Evolutionary conservation across 2,888 invertebrate species (phyloP).

Genomic region (Ophion ventricosus): DNA sequence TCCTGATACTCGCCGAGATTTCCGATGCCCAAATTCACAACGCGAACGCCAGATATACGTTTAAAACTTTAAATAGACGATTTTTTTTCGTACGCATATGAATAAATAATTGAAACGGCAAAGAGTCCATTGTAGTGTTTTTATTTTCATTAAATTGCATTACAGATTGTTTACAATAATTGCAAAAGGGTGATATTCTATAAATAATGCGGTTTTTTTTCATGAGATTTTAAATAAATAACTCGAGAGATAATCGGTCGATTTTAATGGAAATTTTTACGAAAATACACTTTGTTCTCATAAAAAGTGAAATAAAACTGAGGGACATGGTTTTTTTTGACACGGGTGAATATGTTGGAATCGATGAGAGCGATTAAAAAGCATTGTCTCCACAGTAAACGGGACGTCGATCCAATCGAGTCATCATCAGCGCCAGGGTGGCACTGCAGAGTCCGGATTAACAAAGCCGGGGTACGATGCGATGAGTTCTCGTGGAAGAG

Average conservation of each 20-base stretch:
- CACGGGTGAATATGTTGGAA: background rate
- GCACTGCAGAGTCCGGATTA: background rate
- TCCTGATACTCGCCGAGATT: background rate
- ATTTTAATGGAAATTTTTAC: no score
- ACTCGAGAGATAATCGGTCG: no score
- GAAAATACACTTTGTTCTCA: no score
- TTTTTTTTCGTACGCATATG: background rate
- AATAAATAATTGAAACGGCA: background rate
- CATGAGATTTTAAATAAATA: no score
- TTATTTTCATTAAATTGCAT: no score
- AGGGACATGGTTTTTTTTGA: no score
- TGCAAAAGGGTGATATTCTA: no score
- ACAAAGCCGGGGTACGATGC: background rate
- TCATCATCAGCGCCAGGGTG: background rate
- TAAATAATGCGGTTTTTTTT: no score
- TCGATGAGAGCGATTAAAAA: background rate
- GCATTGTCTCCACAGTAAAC: slow-evolving; percentile 51
- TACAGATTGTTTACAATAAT: no score
- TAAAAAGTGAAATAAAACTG: no score
- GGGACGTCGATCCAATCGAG: slow-evolving; percentile 7
- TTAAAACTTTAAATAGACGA: background rate
- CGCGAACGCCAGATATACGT: background rate
- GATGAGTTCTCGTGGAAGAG: slow-evolving; percentile 46
- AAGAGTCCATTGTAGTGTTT: no score
- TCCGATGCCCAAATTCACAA: background rate